These are phyloP conservation scores for Mechanitis messenoides DNA, from an alignment of 2,888 invertebrate species.

Conservation along the genomic window DNA sequence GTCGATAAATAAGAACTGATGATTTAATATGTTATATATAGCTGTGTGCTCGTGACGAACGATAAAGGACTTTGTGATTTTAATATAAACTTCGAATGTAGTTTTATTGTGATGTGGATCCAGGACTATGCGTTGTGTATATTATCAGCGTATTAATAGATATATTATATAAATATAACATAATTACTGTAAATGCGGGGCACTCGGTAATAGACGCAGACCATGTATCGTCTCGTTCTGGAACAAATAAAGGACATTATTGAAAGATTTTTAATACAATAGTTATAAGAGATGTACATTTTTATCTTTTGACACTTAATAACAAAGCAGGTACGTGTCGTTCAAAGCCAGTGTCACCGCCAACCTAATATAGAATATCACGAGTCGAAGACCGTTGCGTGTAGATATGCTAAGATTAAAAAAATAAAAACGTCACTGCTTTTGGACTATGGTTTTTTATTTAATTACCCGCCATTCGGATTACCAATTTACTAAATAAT, in stretches of 20 bases:
- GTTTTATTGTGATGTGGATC: conserved; percentile 40
- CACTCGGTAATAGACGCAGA: conserved; percentile 47
- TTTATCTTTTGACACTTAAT: conserved; percentile 1
- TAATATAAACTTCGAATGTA: conserved; percentile 45
- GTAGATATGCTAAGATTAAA: conserved; percentile 43
- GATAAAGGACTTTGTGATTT: conserved; percentile 52
- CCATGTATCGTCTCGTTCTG: conserved; percentile 28
- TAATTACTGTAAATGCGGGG: conserved; percentile 39
- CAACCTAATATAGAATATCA: conserved; percentile 42
- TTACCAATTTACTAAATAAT: not conserved
- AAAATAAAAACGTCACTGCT: conserved; percentile 40
- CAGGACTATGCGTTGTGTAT: conserved; percentile 52
- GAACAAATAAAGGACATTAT: not conserved
- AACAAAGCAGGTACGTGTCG: not conserved
- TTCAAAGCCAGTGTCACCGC: conserved; percentile 39
- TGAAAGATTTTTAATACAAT: conserved; percentile 5
- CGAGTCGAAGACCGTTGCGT: conserved; percentile 37
- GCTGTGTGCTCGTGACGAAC: conserved; percentile 31
- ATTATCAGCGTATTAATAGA: conserved; percentile 54
- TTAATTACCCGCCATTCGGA: conserved; percentile 22
- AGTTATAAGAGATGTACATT: conserved; percentile 3
- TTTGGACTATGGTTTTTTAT: conserved; percentile 30
- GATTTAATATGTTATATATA: conserved; percentile 15
- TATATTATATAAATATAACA: conserved; percentile 52
- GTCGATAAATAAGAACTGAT: conserved; percentile 17